Conservation (phyloP, 1,140 invertebrate species). For the Conus ventricosus region DNA sequence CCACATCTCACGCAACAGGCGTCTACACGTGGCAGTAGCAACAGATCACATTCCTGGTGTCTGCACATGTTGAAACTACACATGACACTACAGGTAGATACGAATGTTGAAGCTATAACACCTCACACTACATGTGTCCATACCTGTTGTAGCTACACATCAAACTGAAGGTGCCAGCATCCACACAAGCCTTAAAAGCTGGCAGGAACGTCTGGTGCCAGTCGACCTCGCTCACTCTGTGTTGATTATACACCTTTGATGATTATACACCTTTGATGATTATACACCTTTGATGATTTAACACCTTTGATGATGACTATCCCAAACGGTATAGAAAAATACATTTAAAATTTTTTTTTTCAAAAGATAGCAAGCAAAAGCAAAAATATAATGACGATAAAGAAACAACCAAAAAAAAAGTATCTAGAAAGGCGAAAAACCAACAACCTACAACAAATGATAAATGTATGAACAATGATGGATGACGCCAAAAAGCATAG, state of each 20-base stretch:
- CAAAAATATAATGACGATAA: too few species aligned
- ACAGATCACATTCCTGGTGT: not conserved
- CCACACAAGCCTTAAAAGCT: constrained; percentile 66
- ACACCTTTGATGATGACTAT: too few species aligned
- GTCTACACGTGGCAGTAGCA: not conserved
- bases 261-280: not conserved
- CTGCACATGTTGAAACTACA: constrained; percentile 2
- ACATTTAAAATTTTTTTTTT: too few species aligned
- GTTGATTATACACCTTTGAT: not conserved
- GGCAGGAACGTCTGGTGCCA: constrained; percentile 68
- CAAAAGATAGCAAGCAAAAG: too few species aligned
- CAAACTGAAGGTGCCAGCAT: constrained; percentile 60
- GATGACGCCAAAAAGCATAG: too few species aligned
- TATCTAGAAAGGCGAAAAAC: too few species aligned
- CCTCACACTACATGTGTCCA: not conserved
- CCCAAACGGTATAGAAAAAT: too few species aligned
- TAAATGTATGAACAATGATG: too few species aligned
- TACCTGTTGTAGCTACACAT: constrained; percentile 57
- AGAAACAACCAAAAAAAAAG: too few species aligned
- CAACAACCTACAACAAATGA: too few species aligned
- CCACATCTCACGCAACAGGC: not conserved
- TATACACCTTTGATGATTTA: not conserved
- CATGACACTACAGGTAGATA: not conserved
- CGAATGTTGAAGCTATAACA: too few species aligned
- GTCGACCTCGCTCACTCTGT: constrained; percentile 59